Evolutionary conservation across 2,888 invertebrate genomes (phyloP).

Genomic region (Pseudolycoriella hygida): DNA sequence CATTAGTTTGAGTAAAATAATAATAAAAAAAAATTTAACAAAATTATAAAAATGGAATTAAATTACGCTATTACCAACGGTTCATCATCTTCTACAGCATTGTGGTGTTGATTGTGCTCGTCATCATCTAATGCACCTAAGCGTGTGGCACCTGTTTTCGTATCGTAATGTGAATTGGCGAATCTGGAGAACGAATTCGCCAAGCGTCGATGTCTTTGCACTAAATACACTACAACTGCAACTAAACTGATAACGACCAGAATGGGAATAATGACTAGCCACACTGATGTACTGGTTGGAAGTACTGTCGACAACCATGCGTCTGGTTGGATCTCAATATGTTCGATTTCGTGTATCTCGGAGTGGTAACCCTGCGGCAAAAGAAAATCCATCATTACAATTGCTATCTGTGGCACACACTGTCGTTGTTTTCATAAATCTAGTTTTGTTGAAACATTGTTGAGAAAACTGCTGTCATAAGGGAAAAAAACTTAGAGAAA

Average conservation of each 20-base stretch:
- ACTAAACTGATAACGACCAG: slow-evolving; percentile 33
- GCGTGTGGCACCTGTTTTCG: slow-evolving; percentile 70
- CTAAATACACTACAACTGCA: slow-evolving; percentile 39
- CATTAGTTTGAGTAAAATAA: neutral
- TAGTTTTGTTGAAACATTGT: too few species aligned
- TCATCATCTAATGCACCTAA: slow-evolving; percentile 58
- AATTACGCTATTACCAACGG: slow-evolving; percentile 75
- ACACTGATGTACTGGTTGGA: slow-evolving; percentile 14
- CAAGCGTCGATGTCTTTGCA: slow-evolving; percentile 51
- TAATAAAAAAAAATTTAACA: neutral
- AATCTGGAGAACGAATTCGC: slow-evolving; percentile 65
- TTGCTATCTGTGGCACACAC: too few species aligned
- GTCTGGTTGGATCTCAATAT: slow-evolving; percentile 13
- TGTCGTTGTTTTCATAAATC: too few species aligned
- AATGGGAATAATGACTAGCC: slow-evolving; percentile 38
- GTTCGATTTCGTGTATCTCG: slow-evolving; percentile 15
- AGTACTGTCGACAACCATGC: slow-evolving; percentile 12
- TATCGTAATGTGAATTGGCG: slow-evolving; percentile 72
- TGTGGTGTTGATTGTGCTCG: slow-evolving; percentile 68
- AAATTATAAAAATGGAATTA: neutral
- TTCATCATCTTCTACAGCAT: slow-evolving; percentile 86
- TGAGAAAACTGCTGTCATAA: too few species aligned
- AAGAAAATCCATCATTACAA: neutral
- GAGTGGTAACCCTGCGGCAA: slow-evolving; percentile 15
- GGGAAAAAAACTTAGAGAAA: too few species aligned